Base-by-base conservation (phyloP, 2,113 vertebrate genomes). In the Cyprinus carpio region DNA sequence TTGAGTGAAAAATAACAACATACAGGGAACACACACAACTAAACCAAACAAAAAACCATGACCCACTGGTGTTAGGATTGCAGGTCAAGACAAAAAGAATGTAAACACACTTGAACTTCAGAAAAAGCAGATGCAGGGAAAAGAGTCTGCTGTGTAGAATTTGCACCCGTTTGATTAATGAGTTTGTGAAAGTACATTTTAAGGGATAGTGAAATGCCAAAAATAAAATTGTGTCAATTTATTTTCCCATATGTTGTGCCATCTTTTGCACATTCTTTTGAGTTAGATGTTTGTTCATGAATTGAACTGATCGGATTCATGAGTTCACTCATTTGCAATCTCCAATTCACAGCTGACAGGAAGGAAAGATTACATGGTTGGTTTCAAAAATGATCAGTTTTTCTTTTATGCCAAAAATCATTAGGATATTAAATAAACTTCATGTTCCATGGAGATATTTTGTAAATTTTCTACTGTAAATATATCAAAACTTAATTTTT, bases 1-100 rank as follows among this genome's bases (percentile, higher is more conserved):
- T 85, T 76, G 51, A 91, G 91, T 91, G 90, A 85, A 89, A 93
- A 92, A 92, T 89, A 93, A 92, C 92, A 93, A 92, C 90, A 91
- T 40, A 60, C 25, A 11, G 40, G 23, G n/a, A 51, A 58, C 56
- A 58, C 83, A 40, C 34, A 34, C 67, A 62, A 75, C 29, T 54
- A 83, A 90, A 90, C 75, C 91, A 93, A 93, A 93, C 91, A 91
- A 89, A 90, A 90, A 89, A 84, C 75, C 83, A 87, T 88, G 91
- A 91, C 91, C 92, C 75, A 81, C 87, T 86, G 88, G 86, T 90
- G 89, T 91, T 91, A 90, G 90, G 92, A 93, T 91, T 86, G 84
- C 87, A 89, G 92, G 90, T 87, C 90, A 89, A 91, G 86, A 83
- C 84, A 84, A n/a, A 0, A 91, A 93, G 90, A 93, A 93, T 93